These are phyloP conservation scores for Terrapene triunguis DNA, from an alignment of 2,113 vertebrate genomes.

Conservation along the genomic window DNA sequence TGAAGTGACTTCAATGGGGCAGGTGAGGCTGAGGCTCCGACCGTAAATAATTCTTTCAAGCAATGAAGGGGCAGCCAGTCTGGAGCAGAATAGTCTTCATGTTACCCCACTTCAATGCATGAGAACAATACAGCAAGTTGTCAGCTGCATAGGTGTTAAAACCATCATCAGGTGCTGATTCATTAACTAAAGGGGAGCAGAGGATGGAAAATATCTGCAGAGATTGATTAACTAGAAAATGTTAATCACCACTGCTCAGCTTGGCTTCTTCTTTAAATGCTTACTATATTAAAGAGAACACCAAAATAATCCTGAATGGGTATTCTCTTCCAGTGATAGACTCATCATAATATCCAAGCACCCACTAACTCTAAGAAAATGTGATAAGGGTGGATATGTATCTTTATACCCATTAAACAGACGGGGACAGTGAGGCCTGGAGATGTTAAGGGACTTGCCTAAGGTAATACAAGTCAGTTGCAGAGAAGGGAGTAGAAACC, in stretches of 20 bases:
- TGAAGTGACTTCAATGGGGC: not conserved
- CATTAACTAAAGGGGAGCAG: not conserved
- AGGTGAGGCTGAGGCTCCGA: rapidly evolving
- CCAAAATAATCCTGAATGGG: rapidly evolving
- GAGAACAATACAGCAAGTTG: not conserved
- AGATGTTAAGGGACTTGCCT: not conserved
- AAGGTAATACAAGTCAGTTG: too few species aligned
- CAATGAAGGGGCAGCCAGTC: too few species aligned
- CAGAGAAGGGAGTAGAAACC: too few species aligned
- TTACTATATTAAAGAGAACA: not conserved
- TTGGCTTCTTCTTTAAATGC: not conserved
- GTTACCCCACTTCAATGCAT: not conserved
- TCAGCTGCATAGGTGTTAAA: not conserved
- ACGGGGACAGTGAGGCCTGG: not conserved
- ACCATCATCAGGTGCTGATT: not conserved
- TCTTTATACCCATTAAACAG: not conserved
- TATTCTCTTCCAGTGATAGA: not conserved
- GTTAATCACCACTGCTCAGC: constrained; percentile 2
- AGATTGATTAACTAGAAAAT: constrained; percentile 24
- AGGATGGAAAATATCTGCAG: constrained; percentile 22
- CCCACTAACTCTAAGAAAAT: rapidly evolving
- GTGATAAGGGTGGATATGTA: not conserved
- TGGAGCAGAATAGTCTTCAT: too few species aligned
- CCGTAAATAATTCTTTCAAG: not conserved
- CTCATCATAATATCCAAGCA: not conserved